Evolutionary conservation across 2,113 vertebrate genomes (phyloP).

Genomic region (Corythaixoides concolor): DNA sequence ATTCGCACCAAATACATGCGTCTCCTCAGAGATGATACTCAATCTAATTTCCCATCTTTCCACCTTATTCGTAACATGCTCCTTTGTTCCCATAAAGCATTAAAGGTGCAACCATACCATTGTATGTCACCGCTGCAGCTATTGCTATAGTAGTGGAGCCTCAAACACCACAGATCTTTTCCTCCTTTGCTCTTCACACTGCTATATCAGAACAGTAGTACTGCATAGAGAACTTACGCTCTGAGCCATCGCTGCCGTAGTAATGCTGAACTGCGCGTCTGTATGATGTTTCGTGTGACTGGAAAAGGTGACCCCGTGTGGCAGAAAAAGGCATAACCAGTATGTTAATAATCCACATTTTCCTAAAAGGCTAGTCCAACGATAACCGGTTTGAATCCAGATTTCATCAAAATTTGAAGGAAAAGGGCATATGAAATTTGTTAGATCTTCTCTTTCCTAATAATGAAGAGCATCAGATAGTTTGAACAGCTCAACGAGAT

Average conservation of each 20-base stretch:
- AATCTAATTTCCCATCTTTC: background rate
- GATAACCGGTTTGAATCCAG: background rate
- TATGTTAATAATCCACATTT: background rate
- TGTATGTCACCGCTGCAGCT: accelerated
- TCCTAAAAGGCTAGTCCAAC: accelerated
- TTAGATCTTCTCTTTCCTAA: background rate
- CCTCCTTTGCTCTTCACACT: background rate
- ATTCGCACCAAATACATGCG: background rate
- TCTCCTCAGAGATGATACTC: background rate
- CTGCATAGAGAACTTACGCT: accelerated
- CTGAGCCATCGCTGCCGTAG: accelerated
- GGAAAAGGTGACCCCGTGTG: constrained; percentile 27
- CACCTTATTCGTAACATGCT: background rate
- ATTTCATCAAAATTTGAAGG: background rate
- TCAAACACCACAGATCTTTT: accelerated
- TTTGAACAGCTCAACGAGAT: background rate
- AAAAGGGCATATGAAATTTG: background rate
- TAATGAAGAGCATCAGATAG: background rate
- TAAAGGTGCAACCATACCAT: background rate
- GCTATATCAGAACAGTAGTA: accelerated
- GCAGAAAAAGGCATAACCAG: background rate
- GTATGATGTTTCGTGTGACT: accelerated
- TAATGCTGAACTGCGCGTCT: accelerated
- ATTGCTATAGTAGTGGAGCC: accelerated
- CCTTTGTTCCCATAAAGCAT: background rate